Conservation (phyloP, 2,888 invertebrate genomes). For the Koerneria pararmatus region DNA sequence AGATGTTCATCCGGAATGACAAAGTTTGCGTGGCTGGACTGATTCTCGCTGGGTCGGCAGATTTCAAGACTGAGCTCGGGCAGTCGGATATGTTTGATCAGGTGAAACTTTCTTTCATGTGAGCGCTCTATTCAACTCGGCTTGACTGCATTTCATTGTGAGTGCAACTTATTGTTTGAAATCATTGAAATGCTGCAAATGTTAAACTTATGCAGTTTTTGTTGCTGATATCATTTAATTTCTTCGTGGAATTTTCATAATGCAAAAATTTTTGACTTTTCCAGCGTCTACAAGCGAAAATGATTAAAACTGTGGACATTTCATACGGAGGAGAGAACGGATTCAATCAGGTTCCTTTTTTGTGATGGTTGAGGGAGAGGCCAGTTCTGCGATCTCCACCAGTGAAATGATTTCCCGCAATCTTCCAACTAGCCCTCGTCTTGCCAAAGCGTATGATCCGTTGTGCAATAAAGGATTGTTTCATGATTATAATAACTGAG, state of each 20-base stretch:
- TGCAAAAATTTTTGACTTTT: slow-evolving; percentile 1
- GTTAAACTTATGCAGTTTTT: slow-evolving; percentile 4
- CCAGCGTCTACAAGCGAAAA: slow-evolving; percentile 75
- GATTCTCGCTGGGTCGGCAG: slow-evolving; percentile 96
- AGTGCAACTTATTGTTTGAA: background rate
- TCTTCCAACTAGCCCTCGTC: too few relatives aligned
- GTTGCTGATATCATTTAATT: slow-evolving; percentile 3
- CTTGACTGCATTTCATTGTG: slow-evolving; percentile 2
- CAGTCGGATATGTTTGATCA: slow-evolving; percentile 99
- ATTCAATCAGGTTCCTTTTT: slow-evolving; percentile 73
- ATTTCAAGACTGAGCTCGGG: slow-evolving; percentile 98
- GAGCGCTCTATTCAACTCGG: too few relatives aligned
- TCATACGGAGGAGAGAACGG: slow-evolving; percentile 99
- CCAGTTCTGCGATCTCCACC: background rate
- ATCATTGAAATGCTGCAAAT: background rate
- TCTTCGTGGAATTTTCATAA: background rate
- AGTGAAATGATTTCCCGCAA: too few relatives aligned
- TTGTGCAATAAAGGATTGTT: too few relatives aligned
- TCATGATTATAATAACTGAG: too few relatives aligned
- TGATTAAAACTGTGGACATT: slow-evolving; percentile 96
- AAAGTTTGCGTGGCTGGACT: slow-evolving; percentile 87
- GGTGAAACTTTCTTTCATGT: slow-evolving; percentile 64
- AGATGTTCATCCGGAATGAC: slow-evolving; percentile 93
- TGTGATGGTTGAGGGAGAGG: background rate
- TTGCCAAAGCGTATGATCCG: too few relatives aligned